Evolutionary conservation across 2,797 vertebrate genomes (phyloP), one percentile per base, ranked within the genome.

Genomic region (Knipowitschia caucasica): DNA sequence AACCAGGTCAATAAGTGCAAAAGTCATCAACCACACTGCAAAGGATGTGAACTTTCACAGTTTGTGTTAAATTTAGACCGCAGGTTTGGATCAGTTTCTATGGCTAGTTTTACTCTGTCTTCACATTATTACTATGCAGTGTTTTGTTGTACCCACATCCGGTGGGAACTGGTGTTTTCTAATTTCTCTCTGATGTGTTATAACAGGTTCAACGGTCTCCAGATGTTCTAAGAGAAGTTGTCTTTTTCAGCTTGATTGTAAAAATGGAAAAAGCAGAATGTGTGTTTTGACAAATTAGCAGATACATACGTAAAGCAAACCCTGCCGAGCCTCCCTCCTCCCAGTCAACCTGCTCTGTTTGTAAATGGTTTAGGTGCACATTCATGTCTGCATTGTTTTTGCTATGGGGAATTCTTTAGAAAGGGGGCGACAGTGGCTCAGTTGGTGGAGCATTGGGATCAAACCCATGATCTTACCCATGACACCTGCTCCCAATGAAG

Each of bases 111-210:
- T 51, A n/a, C 25, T 50, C 47, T 44, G 33, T 51, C 52, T 61
- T 31, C 67, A 59, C 24, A 45, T 64, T 21, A 42, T 25, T 36
- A 42, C 45, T 51, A 29, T 35, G 23, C 7, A 12, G 46, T 25
- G 59, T 57, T 56, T 38, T 45, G 55, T 43, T 57, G 27, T 57
- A 49, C 21, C 44, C 51, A 62, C 68, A 76, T 42, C 64, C 69
- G 20, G 50, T 76, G 65, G 59, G 45, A 79, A 77, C 5, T 14
- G 53, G 54, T 72, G 49, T 69, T 77, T 70, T 53, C 31, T 42
- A 25, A 40, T 27, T 46, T 20, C 45, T 40, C 27, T 15, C 14
- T 23, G 55, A 56, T 23, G 54, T 66, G 63, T 61, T 39, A 27
- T 50, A 38, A 3, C 26, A 40, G 33, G 45, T 42, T 36, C 14